A percentile compares a stretch with the other conserved stretches of the same genome.
These are phyloP conservation scores for Macrophya annulata DNA, from an alignment of 2,888 invertebrate genomes.

Conservation along the genomic window DNA sequence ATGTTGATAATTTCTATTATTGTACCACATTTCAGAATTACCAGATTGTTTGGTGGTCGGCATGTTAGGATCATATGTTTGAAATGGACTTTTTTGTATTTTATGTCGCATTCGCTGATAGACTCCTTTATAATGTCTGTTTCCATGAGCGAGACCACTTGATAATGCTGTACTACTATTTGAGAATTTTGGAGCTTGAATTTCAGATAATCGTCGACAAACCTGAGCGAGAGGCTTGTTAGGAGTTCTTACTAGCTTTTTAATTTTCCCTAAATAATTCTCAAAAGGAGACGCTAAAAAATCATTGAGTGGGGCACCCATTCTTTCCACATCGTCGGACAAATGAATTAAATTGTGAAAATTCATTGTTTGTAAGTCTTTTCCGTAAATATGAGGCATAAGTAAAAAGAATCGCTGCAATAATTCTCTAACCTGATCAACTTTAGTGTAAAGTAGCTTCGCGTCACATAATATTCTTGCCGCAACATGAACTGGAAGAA, in stretches of 20 bases:
- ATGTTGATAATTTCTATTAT: not conserved
- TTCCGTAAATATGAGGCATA: conserved; percentile 53
- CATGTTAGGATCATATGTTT: conserved; percentile 16
- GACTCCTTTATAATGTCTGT: not conserved
- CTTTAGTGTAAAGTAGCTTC: not conserved
- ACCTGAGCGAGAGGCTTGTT: conserved; percentile 52
- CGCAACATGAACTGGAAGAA: conserved; percentile 46
- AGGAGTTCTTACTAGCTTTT: conserved; percentile 47
- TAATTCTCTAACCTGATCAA: conserved; percentile 28
- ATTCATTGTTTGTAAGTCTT: conserved; percentile 50
- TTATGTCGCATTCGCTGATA: not conserved
- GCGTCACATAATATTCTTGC: conserved; percentile 49
- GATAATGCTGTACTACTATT: not conserved
- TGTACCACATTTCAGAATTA: not conserved
- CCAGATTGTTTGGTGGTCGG: conserved; percentile 14
- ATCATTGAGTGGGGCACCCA: conserved; percentile 8
- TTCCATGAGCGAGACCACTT: not conserved
- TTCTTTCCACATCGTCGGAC: conserved; percentile 55
- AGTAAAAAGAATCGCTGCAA: conserved; percentile 36
- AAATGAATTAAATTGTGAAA: conserved; percentile 59
- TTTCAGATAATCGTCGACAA: conserved; percentile 40
- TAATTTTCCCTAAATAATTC: conserved; percentile 51
- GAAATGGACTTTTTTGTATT: not conserved
- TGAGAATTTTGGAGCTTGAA: not conserved
- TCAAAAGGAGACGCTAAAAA: conserved; percentile 53